Base-by-base conservation (phyloP, 2,113 vertebrate species). In the Rhodinocichla rosea region DNA sequence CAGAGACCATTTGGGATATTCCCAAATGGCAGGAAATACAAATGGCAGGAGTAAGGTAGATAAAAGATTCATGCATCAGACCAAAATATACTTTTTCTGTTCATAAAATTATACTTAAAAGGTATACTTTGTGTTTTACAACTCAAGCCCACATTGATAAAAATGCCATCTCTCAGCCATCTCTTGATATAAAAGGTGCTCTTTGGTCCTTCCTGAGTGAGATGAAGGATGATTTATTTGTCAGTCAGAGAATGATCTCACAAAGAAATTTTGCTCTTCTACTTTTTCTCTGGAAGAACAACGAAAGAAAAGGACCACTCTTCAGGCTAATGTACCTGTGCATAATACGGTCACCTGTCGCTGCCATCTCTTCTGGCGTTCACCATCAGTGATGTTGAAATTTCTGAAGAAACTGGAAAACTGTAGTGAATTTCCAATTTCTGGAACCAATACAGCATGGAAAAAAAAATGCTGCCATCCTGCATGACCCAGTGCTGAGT, bases 41-140 rank as follows among this genome's bases (percentile, higher is more conserved):
- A 94, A 77, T 85, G 87, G 45, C 69, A 92, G n/a, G 22, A 83
- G 27, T 75, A 91, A 89, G 44, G 57, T 49, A 70, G 49, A 79
- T 59, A 67, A 87, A 88, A 91, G 23, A 87, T 83, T 91, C 74
- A 73, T 73, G 40, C 14, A 28, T 35, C 44, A 70, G 28, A 91
- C 40, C 45, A 52, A 96, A 83, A 94, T 56, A 69, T 19, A 79
- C 33, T 53, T 85, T 62, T 91, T 69, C 33, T 69, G 55, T 79
- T 90, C 64, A 78, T 63, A 94, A 83, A 89, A 87, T 94, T 81
- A 68, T 59, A 86, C 11, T 62, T 90, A 83, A 77, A 92, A 74
- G 16, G 37, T 77, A 67, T 40, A 52, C 40, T 76, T 90, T 37
- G 16, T 70, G 56, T 86, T 92, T 94, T 73, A 78, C 39, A 81